Evolutionary conservation across 2,888 invertebrate genomes (phyloP), one percentile per base, ranked within the genome.

Genomic region (Rhyacophila evoluta): DNA sequence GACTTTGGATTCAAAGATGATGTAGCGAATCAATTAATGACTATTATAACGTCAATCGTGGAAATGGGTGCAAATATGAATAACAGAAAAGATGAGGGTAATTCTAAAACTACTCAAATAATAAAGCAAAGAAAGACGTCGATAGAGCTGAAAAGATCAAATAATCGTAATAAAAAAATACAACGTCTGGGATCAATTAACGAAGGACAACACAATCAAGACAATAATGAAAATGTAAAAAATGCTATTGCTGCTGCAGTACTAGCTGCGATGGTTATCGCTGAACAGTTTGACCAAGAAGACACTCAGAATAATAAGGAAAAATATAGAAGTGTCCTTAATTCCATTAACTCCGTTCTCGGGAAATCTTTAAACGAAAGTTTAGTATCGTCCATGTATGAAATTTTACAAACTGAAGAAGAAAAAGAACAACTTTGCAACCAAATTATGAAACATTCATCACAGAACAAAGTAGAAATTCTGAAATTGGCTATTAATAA

Each of bases 391-490:
- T 88, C 88, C 8, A 90, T 90, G 88, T 89, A 86, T 84, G 86
- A 87, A 83, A 88, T 90, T 83, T 85, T 90, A 71, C 89, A 89
- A 85, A 88, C 87, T 77, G 89, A 90, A 84, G 89, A 90, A 84
- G 87, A 88, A 72, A 90, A 89, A 85, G 89, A 89, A 84, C 84
- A 84, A 2, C 85, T 90, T 12, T 87, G 88, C 84, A 86, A 90
- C 87, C 88, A 90, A 88, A 88, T 89, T 84, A 83, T 89, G 82
- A 86, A 90, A 83, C 87, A 89, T 82, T 86, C 89, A 0, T 88
- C 89, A 1, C 89, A 91, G 83, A 92, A 91, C 12, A 93, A 94
- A 86, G 88, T 93, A 2, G 92, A 93, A 82, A 88, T 92, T 37
- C 87, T 94, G 1, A 92, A 89, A 86, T 90, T 92, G 68, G 91